A percentile compares a stretch with the other conserved stretches of the same genome.
Conservation (phyloP, 2,113 vertebrate species). For the Oceanodroma tethys region DNA sequence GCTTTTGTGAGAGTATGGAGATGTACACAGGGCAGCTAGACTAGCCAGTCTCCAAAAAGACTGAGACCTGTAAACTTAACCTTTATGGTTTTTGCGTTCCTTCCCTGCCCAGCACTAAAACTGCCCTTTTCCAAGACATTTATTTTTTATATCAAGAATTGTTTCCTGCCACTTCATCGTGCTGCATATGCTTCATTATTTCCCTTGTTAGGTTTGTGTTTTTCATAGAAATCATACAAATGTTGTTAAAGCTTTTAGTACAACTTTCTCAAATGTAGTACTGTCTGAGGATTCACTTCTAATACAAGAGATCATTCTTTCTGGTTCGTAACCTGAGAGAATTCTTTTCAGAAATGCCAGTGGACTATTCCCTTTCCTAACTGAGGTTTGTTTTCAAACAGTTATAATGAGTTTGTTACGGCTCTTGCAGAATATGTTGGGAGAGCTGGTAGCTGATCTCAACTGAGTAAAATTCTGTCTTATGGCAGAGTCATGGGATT, state of each 20-base stretch:
- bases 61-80: neutral
- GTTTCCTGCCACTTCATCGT: neutral
- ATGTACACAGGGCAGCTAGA: neutral
- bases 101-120: neutral
- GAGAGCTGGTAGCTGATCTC: neutral
- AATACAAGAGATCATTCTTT: neutral
- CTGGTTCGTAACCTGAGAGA: neutral
- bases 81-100: neutral
- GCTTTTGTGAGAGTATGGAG: neutral
- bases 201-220: neutral
- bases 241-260: neutral
- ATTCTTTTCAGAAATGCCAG: neutral
- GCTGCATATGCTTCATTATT: neutral
- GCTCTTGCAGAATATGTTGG: neutral
- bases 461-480: neutral
- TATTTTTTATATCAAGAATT: neutral
- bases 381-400: neutral
- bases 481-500: neutral
- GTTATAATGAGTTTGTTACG: neutral
- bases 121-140: neutral
- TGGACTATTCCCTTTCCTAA: neutral
- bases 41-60: neutral
- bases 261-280: neutral
- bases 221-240: neutral
- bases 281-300: neutral